phyloP scores from a whole-genome alignment of 2,113 vertebrate genomes.

The Trochalopteron elliotii region DNA sequence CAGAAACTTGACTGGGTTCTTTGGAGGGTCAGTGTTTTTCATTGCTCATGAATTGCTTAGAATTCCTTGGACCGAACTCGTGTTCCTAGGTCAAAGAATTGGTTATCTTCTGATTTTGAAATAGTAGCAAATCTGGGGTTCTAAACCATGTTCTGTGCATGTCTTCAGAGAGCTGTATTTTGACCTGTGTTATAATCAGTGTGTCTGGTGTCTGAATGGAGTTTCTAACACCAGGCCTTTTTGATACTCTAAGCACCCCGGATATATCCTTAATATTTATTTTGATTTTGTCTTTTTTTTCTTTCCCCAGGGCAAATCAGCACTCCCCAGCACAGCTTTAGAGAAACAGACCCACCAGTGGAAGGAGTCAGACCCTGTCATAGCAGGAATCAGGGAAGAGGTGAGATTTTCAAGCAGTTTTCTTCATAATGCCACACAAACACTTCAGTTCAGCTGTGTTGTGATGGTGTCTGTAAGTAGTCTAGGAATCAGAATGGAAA shows the following conservation, averaged over 20 bases:
- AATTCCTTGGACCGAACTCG: not conserved
- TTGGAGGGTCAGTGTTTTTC: not conserved
- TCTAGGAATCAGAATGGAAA: not conserved
- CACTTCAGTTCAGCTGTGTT: not conserved
- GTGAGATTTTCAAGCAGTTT: slow-evolving; percentile 65
- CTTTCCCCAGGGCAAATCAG: slow-evolving; percentile 56
- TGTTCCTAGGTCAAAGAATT: not conserved
- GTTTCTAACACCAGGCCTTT: not conserved
- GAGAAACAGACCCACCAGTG: slow-evolving; percentile 85
- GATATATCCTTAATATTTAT: not conserved
- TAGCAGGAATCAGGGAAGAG: slow-evolving; percentile 91
- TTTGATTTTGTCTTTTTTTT: not conserved
- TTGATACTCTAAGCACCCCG: not conserved
- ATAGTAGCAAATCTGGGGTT: not conserved
- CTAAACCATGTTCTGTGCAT: not conserved
- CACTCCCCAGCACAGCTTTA: slow-evolving; percentile 22
- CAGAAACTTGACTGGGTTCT: not conserved
- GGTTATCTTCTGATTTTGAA: not conserved
- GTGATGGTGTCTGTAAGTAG: not conserved
- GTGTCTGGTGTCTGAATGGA: not conserved
- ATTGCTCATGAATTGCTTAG: not conserved
- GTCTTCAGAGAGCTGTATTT: not conserved
- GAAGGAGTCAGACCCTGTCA: slow-evolving; percentile 89
- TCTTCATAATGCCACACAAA: not conserved
- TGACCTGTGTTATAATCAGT: not conserved